A percentile compares a stretch with the other conserved stretches of the same genome.
phyloP scores from a whole-genome alignment of 2,888 invertebrate species.

The Cheilosia urbana region DNA sequence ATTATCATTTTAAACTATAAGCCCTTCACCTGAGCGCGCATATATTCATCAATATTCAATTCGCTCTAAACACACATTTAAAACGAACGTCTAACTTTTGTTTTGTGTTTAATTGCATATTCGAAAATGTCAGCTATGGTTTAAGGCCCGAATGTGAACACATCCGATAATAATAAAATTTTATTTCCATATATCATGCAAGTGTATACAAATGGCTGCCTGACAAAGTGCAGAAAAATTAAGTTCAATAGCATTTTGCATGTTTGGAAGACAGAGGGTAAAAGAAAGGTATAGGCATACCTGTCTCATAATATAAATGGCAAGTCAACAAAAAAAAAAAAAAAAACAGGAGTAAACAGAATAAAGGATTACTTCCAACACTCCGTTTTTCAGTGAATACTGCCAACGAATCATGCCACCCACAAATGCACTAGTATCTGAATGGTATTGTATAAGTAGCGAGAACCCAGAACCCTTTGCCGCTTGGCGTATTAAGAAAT shows the following conservation, averaged over 20 bases:
- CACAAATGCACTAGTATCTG: neutral
- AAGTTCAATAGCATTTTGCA: slow-evolving; percentile 68
- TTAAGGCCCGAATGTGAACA: slow-evolving; percentile 62
- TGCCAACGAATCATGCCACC: slow-evolving; percentile 11
- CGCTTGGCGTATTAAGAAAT: slow-evolving; percentile 66
- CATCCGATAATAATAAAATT: slow-evolving; percentile 71
- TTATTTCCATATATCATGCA: slow-evolving; percentile 68
- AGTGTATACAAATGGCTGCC: slow-evolving; percentile 17
- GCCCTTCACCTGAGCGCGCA: slow-evolving; percentile 40
- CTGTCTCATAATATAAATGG: slow-evolving; percentile 50
- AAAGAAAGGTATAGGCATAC: slow-evolving; percentile 25
- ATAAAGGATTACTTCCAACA: slow-evolving; percentile 56
- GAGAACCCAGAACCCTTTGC: slow-evolving; percentile 34
- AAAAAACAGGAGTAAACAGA: neutral
- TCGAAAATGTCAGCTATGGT: slow-evolving; percentile 61
- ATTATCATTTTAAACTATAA: slow-evolving; percentile 62
- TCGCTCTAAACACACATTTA: slow-evolving; percentile 34
- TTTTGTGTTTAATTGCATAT: slow-evolving; percentile 55
- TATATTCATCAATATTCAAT: slow-evolving; percentile 71
- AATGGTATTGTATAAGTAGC: neutral
- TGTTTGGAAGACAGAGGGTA: slow-evolving; percentile 35
- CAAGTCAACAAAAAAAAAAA: slow-evolving; percentile 28
- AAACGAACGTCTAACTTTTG: slow-evolving; percentile 51
- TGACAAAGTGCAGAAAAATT: slow-evolving; percentile 36
- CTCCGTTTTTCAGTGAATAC: slow-evolving; percentile 56